These are phyloP conservation scores for Cyrtodaria siliqua DNA, from an alignment of 2,888 invertebrate genomes.

Conservation along the genomic window DNA sequence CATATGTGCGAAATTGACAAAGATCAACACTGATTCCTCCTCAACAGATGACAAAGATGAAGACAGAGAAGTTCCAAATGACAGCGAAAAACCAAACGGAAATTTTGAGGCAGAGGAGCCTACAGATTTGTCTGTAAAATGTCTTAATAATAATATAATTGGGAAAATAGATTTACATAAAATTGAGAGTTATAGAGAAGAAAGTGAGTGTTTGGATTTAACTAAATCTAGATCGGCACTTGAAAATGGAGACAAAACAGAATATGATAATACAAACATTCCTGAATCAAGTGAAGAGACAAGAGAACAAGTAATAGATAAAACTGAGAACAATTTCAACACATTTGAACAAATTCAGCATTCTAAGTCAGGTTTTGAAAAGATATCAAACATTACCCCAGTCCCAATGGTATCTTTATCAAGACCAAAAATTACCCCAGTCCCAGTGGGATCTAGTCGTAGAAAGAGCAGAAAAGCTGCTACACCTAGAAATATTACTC, in stretches of 20 bases:
- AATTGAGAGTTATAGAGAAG: conserved; percentile 11
- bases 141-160: conserved; percentile 55
- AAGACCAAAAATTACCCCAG: too few species aligned
- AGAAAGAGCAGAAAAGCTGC: conserved; percentile 87
- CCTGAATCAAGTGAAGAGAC: too few species aligned
- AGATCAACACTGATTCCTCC: conserved; percentile 35
- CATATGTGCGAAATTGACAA: conserved; percentile 83
- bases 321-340: not conserved
- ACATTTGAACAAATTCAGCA: not conserved
- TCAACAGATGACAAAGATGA: conserved; percentile 20
- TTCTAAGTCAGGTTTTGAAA: too few species aligned
- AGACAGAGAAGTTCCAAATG: conserved; percentile 1
- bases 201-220: conserved; percentile 20
- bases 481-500: conserved; percentile 90
- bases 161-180: conserved; percentile 53
- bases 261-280: too few species aligned
- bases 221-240: not conserved
- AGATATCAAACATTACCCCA: too few species aligned
- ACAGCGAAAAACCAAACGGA: conserved; percentile 17
- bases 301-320: not conserved
- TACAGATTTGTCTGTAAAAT: conserved; percentile 43
- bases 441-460: conserved; percentile 45
- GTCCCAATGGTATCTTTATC: conserved; percentile 25
- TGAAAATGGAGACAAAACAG: not conserved
- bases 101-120: conserved; percentile 22